A percentile compares a stretch with the other conserved stretches of the same genome.
These are phyloP conservation scores for Scyliorhinus canicula DNA, from an alignment of 2,797 vertebrate genomes.

Conservation along the genomic window DNA sequence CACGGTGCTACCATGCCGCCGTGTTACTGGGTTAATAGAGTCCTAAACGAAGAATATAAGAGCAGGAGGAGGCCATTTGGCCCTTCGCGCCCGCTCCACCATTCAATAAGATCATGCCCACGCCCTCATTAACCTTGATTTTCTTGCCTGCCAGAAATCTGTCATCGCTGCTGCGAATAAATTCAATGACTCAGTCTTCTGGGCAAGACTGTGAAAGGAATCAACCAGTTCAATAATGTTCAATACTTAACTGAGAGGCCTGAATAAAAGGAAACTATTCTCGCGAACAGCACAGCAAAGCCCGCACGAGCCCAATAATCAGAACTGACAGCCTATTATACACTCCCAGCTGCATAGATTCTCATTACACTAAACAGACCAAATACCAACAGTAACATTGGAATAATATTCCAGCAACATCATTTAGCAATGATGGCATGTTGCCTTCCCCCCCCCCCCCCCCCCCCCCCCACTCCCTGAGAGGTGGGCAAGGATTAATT, in stretches of 20 bases:
- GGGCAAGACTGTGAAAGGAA: not conserved
- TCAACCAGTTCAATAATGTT: not conserved
- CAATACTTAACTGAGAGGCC: not conserved
- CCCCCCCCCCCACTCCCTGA: not conserved
- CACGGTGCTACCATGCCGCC: too few species aligned
- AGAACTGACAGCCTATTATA: not conserved
- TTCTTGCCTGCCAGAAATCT: too few species aligned
- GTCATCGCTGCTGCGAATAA: too few species aligned
- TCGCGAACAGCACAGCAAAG: not conserved
- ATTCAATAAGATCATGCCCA: too few species aligned
- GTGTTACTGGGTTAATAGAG: not conserved
- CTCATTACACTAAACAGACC: slow-evolving; percentile 26
- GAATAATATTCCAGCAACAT: slow-evolving; percentile 15
- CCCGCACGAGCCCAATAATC: not conserved
- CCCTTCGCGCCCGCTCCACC: too few species aligned
- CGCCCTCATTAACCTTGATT: too few species aligned
- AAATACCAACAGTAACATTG: not conserved
- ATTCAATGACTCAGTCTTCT: too few species aligned
- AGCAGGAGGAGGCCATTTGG: too few species aligned
- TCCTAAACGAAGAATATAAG: not conserved
- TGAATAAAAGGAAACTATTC: not conserved
- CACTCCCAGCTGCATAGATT: not conserved
- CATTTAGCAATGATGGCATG: not conserved
- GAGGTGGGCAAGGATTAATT: not conserved
- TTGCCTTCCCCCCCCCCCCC: not conserved